phyloP scores from a whole-genome alignment of 1,140 invertebrate genomes.

The Microplitis mediator region DNA sequence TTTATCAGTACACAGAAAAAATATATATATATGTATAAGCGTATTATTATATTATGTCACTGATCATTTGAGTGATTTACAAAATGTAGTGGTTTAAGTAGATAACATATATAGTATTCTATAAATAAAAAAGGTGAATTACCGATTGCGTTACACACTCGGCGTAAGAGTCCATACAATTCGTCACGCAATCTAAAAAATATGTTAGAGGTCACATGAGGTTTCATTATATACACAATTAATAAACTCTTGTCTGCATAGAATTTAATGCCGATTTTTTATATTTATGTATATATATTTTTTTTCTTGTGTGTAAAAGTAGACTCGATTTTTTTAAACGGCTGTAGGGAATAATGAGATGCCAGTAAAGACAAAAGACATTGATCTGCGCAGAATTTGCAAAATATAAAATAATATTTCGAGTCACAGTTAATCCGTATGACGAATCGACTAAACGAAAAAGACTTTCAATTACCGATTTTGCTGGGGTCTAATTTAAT shows the following conservation, averaged over 20 bases:
- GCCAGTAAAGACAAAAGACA: not conserved
- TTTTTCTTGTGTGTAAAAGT: not conserved
- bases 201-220: not conserved
- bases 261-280: not conserved
- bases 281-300: not conserved
- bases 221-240: not conserved
- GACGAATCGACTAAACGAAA: not conserved
- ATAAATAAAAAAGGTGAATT: constrained; percentile 22
- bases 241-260: not conserved
- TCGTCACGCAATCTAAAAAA: not conserved
- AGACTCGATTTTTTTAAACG: no score
- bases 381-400: not conserved
- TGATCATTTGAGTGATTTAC: not conserved
- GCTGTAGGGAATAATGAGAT: not conserved
- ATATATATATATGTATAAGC: no score
- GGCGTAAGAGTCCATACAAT: not conserved
- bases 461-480: not conserved
- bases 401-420: constrained; percentile 6
- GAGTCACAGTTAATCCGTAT: no score
- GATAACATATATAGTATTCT: constrained; percentile 18
- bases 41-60: no score
- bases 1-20: no score
- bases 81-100: not conserved
- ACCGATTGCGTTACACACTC: constrained; percentile 15
- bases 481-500: not conserved